phyloP scores from a whole-genome alignment of 1,140 invertebrate species.

The Drosophila punjabiensis region DNA sequence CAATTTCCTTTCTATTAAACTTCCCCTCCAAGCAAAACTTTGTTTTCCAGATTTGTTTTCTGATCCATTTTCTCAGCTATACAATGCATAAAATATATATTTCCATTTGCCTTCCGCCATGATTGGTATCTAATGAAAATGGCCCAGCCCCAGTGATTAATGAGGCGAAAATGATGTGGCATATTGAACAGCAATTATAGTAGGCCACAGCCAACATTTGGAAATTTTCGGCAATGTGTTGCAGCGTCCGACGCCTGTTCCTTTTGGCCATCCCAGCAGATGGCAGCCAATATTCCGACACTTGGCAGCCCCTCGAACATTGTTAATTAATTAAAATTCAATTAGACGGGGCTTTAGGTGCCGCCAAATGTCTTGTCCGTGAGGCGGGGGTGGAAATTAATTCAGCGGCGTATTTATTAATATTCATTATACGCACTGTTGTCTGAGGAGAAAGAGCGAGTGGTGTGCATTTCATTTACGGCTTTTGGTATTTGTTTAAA shows the following conservation, averaged over 20 bases:
- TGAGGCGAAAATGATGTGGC: conserved; percentile 81
- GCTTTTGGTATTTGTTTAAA: conserved; percentile 62
- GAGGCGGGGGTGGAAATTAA: conserved; percentile 51
- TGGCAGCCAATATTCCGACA: conserved; percentile 46
- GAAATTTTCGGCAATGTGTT: conserved; percentile 62
- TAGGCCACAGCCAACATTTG: conserved; percentile 2
- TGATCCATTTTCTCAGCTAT: conserved; percentile 14
- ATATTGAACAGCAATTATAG: conserved; percentile 73
- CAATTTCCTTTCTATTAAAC: background rate
- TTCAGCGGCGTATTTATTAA: conserved; percentile 73
- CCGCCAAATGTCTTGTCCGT: conserved; percentile 50
- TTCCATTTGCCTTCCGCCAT: conserved; percentile 44
- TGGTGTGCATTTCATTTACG: conserved; percentile 47
- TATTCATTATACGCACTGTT: conserved; percentile 76
- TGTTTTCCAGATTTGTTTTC: background rate
- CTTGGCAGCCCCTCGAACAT: conserved; percentile 47
- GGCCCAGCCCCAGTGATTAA: conserved; percentile 64
- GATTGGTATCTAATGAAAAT: conserved; percentile 67
- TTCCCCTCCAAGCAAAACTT: background rate
- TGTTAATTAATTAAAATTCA: conserved; percentile 82
- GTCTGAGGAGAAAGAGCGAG: conserved; percentile 20
- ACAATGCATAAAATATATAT: conserved; percentile 50
- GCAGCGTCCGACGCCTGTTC: conserved; percentile 20
- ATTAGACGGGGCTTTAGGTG: conserved; percentile 47
- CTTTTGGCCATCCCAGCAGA: conserved; percentile 32